Evolutionary conservation across 2,113 vertebrate genomes (phyloP).

Genomic region (Mustela nigripes): DNA sequence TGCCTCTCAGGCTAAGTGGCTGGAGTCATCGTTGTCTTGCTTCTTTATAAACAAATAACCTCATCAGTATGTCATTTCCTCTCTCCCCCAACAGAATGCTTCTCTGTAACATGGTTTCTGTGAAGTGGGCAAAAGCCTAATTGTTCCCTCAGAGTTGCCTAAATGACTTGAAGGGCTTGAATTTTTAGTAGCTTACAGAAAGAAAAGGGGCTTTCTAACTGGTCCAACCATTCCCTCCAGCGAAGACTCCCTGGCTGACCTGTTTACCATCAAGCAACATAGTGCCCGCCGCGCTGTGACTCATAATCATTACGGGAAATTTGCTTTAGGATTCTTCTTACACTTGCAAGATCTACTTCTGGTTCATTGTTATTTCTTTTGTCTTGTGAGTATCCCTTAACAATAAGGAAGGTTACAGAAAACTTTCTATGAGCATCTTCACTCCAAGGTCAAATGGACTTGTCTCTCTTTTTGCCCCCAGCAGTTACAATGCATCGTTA

Average conservation of each 20-base stretch:
- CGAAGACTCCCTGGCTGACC: background rate
- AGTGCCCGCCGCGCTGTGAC: accelerated
- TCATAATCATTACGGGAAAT: background rate
- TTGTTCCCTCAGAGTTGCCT: slow-evolving; percentile 30
- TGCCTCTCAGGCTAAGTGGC: background rate
- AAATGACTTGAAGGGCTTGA: background rate
- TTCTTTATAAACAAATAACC: background rate
- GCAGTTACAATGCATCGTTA: accelerated
- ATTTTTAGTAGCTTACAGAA: slow-evolving; percentile 37
- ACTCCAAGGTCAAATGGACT: background rate
- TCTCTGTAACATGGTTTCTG: background rate
- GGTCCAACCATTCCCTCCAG: background rate
- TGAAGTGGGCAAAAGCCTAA: background rate
- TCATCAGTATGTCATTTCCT: background rate
- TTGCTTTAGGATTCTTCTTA: background rate
- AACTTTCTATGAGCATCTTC: background rate
- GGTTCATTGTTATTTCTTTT: background rate
- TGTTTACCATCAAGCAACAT: background rate
- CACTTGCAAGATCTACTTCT: background rate
- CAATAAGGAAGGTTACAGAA: background rate
- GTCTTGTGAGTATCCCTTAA: background rate
- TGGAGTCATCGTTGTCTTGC: background rate
- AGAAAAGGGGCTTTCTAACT: slow-evolving; percentile 30
- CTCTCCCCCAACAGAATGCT: background rate
- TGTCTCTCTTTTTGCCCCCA: background rate